Evolutionary conservation across 2,888 invertebrate species (phyloP).

Genomic region (Scrobipalpa atriplicella): DNA sequence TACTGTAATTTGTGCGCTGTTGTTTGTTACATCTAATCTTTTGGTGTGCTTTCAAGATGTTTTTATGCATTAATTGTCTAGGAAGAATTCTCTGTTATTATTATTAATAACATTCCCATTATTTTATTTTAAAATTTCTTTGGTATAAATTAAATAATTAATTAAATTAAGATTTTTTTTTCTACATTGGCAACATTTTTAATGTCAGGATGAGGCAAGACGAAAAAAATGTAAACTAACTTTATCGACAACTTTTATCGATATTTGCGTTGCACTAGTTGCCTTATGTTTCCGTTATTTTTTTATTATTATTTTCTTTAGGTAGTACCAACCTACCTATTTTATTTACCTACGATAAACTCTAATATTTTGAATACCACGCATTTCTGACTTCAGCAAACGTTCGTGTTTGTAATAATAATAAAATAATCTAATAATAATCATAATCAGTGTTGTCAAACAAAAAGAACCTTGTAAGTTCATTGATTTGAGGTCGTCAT

Average conservation of each 20-base stretch:
- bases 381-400: too few species aligned
- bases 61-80: too few species aligned
- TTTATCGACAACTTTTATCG: neutral
- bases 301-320: too few species aligned
- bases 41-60: neutral
- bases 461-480: constrained; percentile 18
- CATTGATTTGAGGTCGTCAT: constrained; percentile 1
- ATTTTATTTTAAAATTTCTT: neutral
- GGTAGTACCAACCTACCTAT: too few species aligned
- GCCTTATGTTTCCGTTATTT: neutral
- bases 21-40: constrained; percentile 9
- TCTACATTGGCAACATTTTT: neutral
- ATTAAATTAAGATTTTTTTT: neutral
- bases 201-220: neutral
- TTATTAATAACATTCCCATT: neutral
- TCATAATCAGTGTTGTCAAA: constrained; percentile 17
- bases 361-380: too few species aligned
- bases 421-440: too few species aligned
- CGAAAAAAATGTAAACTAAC: neutral
- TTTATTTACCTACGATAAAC: too few species aligned
- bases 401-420: too few species aligned
- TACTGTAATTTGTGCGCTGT: constrained; percentile 14
- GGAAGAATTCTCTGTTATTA: too few species aligned
- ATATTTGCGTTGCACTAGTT: neutral
- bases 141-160: neutral